A percentile compares a stretch with the other conserved stretches of the same genome.
phyloP scores from a whole-genome alignment of 2,888 invertebrate species.

The Aromia moschata region DNA sequence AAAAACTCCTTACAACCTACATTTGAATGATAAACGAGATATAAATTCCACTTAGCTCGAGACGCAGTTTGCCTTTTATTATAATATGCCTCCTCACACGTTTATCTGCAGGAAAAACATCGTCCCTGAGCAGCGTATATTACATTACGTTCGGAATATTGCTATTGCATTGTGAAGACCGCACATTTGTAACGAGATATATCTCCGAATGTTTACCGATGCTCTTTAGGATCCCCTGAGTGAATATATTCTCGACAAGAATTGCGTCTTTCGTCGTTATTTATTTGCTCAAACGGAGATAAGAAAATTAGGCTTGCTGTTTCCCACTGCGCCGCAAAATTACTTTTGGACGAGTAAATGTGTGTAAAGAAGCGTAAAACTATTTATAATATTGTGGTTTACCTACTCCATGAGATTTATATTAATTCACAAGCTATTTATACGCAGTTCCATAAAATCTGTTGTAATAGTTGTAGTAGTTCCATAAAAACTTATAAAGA shows the following conservation, averaged over 20 bases:
- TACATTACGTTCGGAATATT: conserved; percentile 15
- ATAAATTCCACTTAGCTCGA: conserved; percentile 13
- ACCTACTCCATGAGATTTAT: too few species aligned
- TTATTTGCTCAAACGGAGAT: neutral
- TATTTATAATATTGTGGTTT: too few species aligned
- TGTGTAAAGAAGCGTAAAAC: too few species aligned
- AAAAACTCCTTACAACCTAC: too few species aligned
- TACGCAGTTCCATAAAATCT: too few species aligned
- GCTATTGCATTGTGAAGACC: conserved; percentile 15
- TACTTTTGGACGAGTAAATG: too few species aligned
- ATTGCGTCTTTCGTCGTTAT: neutral
- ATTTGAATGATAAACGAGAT: conserved; percentile 11
- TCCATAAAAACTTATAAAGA: too few species aligned
- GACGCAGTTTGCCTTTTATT: neutral
- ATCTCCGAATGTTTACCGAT: conserved; percentile 7
- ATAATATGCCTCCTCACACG: conserved; percentile 10
- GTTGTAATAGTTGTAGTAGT: too few species aligned
- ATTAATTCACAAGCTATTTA: too few species aligned
- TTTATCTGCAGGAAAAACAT: conserved; percentile 12
- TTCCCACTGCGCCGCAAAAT: neutral
- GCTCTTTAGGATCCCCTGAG: neutral
- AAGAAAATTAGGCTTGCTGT: neutral
- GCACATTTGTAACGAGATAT: conserved; percentile 13
- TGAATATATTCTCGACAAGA: neutral
- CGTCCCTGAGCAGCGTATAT: conserved; percentile 16